Conservation (phyloP, 2,797 vertebrate genomes). For the Neomorphus geoffroyi region DNA sequence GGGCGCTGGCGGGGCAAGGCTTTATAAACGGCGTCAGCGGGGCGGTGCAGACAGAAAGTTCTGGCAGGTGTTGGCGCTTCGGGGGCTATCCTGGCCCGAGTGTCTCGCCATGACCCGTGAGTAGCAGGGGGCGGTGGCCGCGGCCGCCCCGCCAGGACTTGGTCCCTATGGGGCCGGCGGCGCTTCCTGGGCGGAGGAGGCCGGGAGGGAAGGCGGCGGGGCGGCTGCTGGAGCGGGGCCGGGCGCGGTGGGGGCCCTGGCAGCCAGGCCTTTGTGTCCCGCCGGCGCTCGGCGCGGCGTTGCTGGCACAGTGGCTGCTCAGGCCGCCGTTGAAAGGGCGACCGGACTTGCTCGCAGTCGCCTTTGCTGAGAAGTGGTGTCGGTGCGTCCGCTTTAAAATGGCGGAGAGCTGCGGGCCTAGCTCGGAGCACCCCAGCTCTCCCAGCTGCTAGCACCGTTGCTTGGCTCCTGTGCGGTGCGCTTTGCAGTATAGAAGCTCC, state of each 20-base stretch:
- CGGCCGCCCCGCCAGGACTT: too few species aligned
- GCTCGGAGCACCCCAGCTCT: rapidly evolving
- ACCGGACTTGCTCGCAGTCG: rapidly evolving
- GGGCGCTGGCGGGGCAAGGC: too few species aligned
- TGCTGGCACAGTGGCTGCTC: too few species aligned
- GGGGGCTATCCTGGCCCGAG: not conserved
- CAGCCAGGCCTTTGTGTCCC: too few species aligned
- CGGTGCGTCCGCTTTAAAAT: not conserved
- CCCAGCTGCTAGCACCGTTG: rapidly evolving
- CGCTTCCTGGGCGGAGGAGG: too few species aligned
- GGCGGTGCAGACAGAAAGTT: rapidly evolving
- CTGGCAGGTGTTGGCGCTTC: not conserved
- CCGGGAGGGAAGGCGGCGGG: too few species aligned
- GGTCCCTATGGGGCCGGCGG: too few species aligned
- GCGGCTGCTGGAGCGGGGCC: too few species aligned
- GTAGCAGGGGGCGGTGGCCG: not conserved
- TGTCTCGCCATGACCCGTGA: constrained; percentile 68
- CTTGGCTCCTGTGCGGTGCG: rapidly evolving
- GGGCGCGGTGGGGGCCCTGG: too few species aligned
- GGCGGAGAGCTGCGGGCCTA: not conserved
- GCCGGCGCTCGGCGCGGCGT: too few species aligned
- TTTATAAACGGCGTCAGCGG: rapidly evolving
- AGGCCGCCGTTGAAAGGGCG: not conserved
- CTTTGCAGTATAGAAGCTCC: not conserved
- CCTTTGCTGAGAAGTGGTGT: rapidly evolving